These are phyloP conservation scores for Liasis olivaceus DNA, from an alignment of 2,797 vertebrate genomes.

Conservation along the genomic window DNA sequence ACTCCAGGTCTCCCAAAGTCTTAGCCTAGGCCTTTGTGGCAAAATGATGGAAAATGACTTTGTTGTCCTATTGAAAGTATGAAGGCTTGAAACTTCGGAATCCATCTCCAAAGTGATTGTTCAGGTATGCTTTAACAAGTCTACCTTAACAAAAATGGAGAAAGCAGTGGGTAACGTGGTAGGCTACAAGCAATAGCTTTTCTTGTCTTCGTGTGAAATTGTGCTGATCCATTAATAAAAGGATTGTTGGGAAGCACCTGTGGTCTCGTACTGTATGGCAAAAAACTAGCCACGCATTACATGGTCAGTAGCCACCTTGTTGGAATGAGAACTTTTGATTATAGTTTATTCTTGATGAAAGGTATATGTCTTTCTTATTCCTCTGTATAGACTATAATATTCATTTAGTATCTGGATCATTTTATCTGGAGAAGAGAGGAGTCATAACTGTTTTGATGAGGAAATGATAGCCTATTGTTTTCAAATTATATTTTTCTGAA, in stretches of 20 bases:
- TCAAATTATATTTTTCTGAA: too few species aligned
- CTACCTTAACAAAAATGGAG: not conserved
- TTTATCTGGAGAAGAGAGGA: too few species aligned
- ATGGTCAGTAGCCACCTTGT: accelerated
- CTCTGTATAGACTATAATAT: too few species aligned
- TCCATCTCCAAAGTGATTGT: not conserved
- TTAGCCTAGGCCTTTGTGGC: not conserved
- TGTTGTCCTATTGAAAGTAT: too few species aligned
- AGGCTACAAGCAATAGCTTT: not conserved
- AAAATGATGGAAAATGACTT: not conserved
- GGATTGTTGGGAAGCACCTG: not conserved
- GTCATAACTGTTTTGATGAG: too few species aligned
- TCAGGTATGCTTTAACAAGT: not conserved
- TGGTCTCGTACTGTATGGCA: not conserved
- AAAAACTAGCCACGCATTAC: not conserved
- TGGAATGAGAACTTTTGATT: not conserved
- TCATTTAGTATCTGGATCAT: too few species aligned
- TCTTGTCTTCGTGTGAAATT: not conserved
- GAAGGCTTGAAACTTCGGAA: not conserved
- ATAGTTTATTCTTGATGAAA: not conserved
- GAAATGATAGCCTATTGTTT: too few species aligned
- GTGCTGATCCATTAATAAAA: not conserved
- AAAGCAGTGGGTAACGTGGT: not conserved
- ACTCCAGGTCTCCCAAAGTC: not conserved
- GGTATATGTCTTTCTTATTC: too few species aligned